Percentiles rank a stretch among this genome's conserved stretches.
Evolutionary conservation across 1,140 invertebrate genomes (phyloP).

Genomic region (Drosophila micromelanica): DNA sequence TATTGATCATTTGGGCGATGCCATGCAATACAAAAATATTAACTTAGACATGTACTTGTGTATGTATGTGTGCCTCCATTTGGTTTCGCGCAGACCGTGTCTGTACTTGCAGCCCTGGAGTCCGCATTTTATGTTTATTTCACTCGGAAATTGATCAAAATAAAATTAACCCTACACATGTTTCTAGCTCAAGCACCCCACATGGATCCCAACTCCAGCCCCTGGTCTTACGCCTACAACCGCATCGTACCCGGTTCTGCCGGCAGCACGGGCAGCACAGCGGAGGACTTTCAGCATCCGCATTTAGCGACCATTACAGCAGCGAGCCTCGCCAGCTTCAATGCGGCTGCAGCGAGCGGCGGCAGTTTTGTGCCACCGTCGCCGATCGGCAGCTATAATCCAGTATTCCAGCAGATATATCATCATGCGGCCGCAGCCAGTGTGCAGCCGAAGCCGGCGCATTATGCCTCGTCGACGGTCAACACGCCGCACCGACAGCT

Average conservation of each 20-base stretch:
- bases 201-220: slow-evolving; percentile 83
- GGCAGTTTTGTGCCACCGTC: slow-evolving; percentile 82
- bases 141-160: not conserved
- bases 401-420: slow-evolving; percentile 84
- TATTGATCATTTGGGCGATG: too few species aligned
- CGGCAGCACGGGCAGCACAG: slow-evolving; percentile 66
- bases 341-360: slow-evolving; percentile 77
- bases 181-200: slow-evolving; percentile 46
- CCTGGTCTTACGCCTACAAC: slow-evolving; percentile 83
- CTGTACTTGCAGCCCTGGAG: slow-evolving; percentile 13
- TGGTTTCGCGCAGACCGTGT: slow-evolving; percentile 10
- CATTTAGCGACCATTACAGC: slow-evolving; percentile 77
- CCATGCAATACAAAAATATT: not conserved
- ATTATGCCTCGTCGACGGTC: slow-evolving; percentile 78
- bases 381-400: slow-evolving; percentile 82
- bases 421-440: slow-evolving; percentile 81
- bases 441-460: slow-evolving; percentile 80
- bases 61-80: slow-evolving; percentile 7
- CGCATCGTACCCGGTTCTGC: slow-evolving; percentile 78
- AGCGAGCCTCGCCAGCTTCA: slow-evolving; percentile 77
- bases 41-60: slow-evolving; percentile 13
- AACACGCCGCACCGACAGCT: slow-evolving; percentile 79
- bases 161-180: slow-evolving; percentile 22
- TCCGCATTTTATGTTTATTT: slow-evolving; percentile 14
- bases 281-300: slow-evolving; percentile 81